Conservation (phyloP, 2,888 invertebrate genomes). For the Rhagonycha lutea region DNA sequence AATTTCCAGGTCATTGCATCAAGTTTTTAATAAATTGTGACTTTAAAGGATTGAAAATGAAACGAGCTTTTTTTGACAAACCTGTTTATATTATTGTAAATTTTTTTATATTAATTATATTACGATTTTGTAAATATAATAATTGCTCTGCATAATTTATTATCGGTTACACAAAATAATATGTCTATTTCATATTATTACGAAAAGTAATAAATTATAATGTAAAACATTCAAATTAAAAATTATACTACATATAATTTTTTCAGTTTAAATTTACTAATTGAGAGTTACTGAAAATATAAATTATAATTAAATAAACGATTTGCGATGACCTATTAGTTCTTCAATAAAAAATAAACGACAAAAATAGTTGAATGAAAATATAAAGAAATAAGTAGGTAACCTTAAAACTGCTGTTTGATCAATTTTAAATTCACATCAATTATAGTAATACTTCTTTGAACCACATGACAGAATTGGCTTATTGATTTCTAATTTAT, state of each 20-base stretch:
- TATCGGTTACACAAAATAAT: too few relatives aligned
- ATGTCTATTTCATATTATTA: too few relatives aligned
- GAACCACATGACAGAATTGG: constrained; percentile 7
- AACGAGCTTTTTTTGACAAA: neutral
- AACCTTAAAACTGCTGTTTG: constrained; percentile 9
- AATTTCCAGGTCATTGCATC: neutral
- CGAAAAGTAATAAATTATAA: too few relatives aligned
- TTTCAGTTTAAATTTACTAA: too few relatives aligned
- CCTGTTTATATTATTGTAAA: neutral
- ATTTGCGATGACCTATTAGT: neutral
- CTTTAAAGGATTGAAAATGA: neutral
- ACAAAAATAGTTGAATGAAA: neutral
- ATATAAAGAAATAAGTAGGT: neutral
- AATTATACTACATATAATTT: too few relatives aligned
- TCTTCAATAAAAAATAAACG: neutral
- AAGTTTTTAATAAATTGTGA: neutral
- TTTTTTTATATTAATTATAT: neutral
- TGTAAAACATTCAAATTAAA: too few relatives aligned
- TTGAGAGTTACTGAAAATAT: neutral
- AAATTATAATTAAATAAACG: neutral
- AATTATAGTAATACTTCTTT: constrained; percentile 21
- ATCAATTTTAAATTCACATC: constrained; percentile 15
- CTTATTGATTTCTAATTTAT: constrained; percentile 15
- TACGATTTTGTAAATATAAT: too few relatives aligned
- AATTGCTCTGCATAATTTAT: too few relatives aligned